A percentile compares a stretch with the other conserved stretches of the same genome.
phyloP scores from a whole-genome alignment of 2,113 vertebrate genomes.

The Ivindomyrus marchei region DNA sequence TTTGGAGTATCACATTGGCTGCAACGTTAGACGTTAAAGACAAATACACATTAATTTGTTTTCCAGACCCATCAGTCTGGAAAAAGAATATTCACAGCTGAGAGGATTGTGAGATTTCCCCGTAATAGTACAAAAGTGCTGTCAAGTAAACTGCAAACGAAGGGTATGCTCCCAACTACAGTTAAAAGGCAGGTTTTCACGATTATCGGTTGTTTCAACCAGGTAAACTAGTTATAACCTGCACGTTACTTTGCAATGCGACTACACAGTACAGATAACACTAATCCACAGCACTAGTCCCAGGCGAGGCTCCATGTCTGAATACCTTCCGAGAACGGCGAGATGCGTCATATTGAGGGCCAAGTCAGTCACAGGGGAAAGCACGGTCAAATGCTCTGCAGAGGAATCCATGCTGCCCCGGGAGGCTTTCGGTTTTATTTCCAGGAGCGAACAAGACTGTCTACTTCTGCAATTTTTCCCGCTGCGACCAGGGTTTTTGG shows the following conservation, averaged over 20 bases:
- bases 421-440: constrained; percentile 24
- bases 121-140: neutral
- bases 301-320: neutral
- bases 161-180: neutral
- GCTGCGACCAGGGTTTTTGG: neutral
- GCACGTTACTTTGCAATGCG: neutral
- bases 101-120: neutral
- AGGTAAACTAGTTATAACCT: neutral
- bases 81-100: neutral
- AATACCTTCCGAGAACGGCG: constrained; percentile 72
- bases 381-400: constrained; percentile 49
- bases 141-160: neutral
- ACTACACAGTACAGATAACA: neutral
- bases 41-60: neutral
- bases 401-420: constrained; percentile 55
- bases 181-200: neutral
- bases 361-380: constrained; percentile 77
- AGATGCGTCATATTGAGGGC: constrained; percentile 72
- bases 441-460: constrained; percentile 29
- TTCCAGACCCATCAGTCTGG: neutral
- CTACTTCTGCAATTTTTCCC: constrained; percentile 38
- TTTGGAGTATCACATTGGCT: constrained; percentile 74
- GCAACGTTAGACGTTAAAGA: neutral
- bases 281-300: constrained; percentile 35
- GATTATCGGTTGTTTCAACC: neutral